Evolutionary conservation across 2,888 invertebrate species (phyloP), one percentile per base, ranked within the genome.

Genomic region (Drosophila acutilabella): DNA sequence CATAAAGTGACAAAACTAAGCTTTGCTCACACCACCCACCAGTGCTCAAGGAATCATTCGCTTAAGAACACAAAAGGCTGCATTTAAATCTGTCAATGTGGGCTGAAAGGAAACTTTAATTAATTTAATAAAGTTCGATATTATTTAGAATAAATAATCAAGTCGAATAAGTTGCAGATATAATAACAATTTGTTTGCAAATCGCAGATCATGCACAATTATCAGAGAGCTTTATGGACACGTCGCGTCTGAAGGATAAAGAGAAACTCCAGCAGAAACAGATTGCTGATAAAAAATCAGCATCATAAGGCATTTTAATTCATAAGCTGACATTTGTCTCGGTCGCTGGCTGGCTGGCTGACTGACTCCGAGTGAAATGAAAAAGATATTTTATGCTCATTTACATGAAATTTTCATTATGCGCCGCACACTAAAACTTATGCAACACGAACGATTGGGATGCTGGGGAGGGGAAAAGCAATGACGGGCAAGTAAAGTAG

Each of bases 301-400:
- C 78, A 78, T 84, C 85, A 88, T 85, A 80, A 83, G 89, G 78
- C 87, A 90, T 90, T 90, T 84, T 86, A 89, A 90, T 90, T 90
- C 90, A 89, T 90, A 90, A 90, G 89, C 90, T 84, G 89, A 86
- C 90, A 90, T 90, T 89, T 89, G 90, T 89, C 89, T 89, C 77
- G 71, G 71, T 65, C 60, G 64, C 67, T 58, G 79, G 8, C 30
- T 30, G 30, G 44, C 65, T 71, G 69, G 42, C 65, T 79, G 77
- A 51, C 81, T 81, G 78, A 54, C 66, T 78, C 56, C 61, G 50
- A 74, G 71, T 74, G 77, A 80, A 89, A 90, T 90, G 90, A 85
- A 88, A 87, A 78, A 89, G 78, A 90, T 91, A 90, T 91, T 91
- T 91, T 89, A 90, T 90, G 81, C 90, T 90, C 90, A 91, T 90